phyloP scores from a whole-genome alignment of 2,888 invertebrate genomes.

The Argynnis bischoffii region DNA sequence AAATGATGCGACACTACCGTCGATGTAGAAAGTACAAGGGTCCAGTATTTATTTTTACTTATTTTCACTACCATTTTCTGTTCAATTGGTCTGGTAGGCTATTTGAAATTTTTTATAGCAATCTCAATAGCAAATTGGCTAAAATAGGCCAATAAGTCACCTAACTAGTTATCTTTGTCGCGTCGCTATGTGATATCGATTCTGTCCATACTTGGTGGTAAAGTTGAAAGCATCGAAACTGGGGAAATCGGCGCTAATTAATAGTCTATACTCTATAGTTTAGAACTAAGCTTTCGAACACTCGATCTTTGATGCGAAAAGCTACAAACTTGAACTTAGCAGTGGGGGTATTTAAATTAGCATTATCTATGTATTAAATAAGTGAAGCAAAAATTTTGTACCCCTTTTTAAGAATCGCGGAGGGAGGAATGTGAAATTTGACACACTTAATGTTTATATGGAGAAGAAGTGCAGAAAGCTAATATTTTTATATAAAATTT shows the following conservation, averaged over 20 bases:
- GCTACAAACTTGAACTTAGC: slow-evolving; percentile 1
- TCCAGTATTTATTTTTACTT: background rate
- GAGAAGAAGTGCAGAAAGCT: too few species aligned
- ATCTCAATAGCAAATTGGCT: background rate
- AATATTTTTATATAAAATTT: too few species aligned
- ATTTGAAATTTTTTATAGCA: too few species aligned
- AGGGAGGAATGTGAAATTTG: too few species aligned
- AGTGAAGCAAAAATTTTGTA: too few species aligned
- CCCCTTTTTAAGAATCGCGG: too few species aligned
- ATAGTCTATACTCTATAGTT: slow-evolving; percentile 20
- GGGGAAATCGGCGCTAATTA: slow-evolving; percentile 32
- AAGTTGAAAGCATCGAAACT: slow-evolving; percentile 21
- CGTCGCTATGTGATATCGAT: slow-evolving; percentile 33
- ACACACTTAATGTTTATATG: too few species aligned
- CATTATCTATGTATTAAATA: too few species aligned
- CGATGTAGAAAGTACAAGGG: background rate
- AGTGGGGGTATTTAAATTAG: background rate
- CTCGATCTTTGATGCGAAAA: slow-evolving; percentile 6
- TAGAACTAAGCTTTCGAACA: slow-evolving; percentile 22
- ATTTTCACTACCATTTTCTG: background rate
- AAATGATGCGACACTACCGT: slow-evolving; percentile 18
- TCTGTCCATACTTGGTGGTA: slow-evolving; percentile 21
- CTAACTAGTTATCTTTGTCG: slow-evolving; percentile 28
- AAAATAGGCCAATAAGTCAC: slow-evolving; percentile 26
- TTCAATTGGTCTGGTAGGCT: background rate